Evolutionary conservation across 2,113 vertebrate genomes (phyloP).

Genomic region (Scomber japonicus): DNA sequence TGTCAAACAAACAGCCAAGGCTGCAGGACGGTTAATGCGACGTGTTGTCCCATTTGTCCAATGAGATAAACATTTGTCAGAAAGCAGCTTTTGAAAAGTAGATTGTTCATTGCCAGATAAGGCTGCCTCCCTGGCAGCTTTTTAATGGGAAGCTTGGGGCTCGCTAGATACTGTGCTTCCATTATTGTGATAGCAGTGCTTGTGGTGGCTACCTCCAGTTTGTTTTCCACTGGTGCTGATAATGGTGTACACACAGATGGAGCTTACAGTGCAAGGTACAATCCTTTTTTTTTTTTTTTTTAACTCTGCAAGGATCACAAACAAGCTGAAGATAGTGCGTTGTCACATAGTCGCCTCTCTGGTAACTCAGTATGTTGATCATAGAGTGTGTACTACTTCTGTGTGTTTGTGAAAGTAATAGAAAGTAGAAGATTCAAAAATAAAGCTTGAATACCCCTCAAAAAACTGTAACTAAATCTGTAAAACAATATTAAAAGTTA

Average conservation of each 20-base stretch:
- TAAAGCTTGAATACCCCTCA: too few species aligned
- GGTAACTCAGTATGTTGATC: not conserved
- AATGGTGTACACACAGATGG: slow-evolving; percentile 37
- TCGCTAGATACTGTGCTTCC: slow-evolving; percentile 54
- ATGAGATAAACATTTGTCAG: slow-evolving; percentile 67
- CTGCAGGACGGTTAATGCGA: slow-evolving; percentile 47
- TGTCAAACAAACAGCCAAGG: slow-evolving; percentile 17
- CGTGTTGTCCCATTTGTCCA: slow-evolving; percentile 60
- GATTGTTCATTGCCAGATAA: slow-evolving; percentile 74
- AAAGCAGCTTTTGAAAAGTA: slow-evolving; percentile 56
- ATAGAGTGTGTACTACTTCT: not conserved
- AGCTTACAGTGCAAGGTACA: slow-evolving; percentile 36
- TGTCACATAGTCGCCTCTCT: not conserved
- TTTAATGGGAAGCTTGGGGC: slow-evolving; percentile 62
- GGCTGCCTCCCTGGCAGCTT: slow-evolving; percentile 54
- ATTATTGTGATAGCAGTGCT: slow-evolving; percentile 69
- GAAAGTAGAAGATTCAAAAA: not conserved
- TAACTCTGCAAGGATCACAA: not conserved
- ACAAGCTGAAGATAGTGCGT: not conserved
- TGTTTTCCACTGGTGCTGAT: slow-evolving; percentile 45
- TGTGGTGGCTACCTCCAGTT: slow-evolving; percentile 44
- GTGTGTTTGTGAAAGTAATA: not conserved
- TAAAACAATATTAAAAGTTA: not conserved
- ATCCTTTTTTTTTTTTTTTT: not conserved
- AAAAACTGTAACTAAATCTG: not conserved